Evolutionary conservation across 2,113 vertebrate genomes (phyloP), one percentile per base, ranked within the genome.

Genomic region (Tenebrosternarchus preto): DNA sequence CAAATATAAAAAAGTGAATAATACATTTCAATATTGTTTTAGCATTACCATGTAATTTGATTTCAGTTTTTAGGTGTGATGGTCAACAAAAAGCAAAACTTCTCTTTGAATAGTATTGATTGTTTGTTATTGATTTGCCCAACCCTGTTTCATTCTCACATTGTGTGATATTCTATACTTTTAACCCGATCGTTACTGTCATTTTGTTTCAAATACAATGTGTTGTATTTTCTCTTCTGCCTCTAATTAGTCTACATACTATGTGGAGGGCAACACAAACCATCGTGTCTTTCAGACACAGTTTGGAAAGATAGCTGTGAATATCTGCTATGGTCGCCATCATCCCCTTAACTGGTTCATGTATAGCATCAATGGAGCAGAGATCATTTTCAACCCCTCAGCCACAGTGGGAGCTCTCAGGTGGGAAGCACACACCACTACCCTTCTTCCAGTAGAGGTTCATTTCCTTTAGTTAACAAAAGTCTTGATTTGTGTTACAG

Each of bases 281-380:
- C 97, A 99, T 86, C 86, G 88, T 0, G 96, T 98, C 82, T 99
- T 99, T 90, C 94, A 98, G 91, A 99, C 97, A 0, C 94, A 92
- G 83, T 99, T 95, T 61, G 97, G 97, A 73, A 91, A 87, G 81
- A 95, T 98, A 8, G 96, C 96, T 0, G 94, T 98, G 76, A 99
- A 99, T 77, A 99, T 99, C 86, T 99, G 97, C 90, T 99, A 94
- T 0, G 97, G 97, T 0, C 95, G 96, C 3, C 98, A 99, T 81
- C 98, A 99, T 77, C 97, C 98, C 55, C 95, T 99, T 79, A 99
- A 99, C 89, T 99, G 98, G 98, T 93, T 98, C 31, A 94, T 98
- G 95, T 99, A 94, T 67, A 95, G 95, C 25, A 70, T 98, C 83
- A 96, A 98, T 0, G 96, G 97, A 85, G 98, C 98, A 0, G 96